phyloP scores from a whole-genome alignment of 1,140 invertebrate species.

The Papilio aristodemus region DNA sequence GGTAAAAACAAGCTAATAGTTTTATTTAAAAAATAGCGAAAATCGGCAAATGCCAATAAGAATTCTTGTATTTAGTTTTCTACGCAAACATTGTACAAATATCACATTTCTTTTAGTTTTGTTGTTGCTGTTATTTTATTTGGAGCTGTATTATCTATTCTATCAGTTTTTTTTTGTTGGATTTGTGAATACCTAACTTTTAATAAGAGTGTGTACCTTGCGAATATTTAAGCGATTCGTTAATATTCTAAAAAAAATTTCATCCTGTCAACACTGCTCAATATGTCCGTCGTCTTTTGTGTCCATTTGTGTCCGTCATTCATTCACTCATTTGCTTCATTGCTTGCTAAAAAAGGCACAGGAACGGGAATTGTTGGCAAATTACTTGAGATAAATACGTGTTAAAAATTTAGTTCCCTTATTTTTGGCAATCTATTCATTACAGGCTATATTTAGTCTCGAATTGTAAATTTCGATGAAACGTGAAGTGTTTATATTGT shows the following conservation, averaged over 20 bases:
- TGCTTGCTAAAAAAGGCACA: constrained; percentile 72
- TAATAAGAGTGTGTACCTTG: no score
- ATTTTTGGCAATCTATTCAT: constrained; percentile 31
- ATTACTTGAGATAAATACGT: constrained; percentile 72
- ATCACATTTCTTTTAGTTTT: no score
- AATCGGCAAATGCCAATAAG: no score
- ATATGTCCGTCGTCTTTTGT: constrained; percentile 64
- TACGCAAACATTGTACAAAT: no score
- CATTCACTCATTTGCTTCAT: constrained; percentile 74
- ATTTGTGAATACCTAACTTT: no score
- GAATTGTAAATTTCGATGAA: constrained; percentile 7
- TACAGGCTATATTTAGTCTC: background rate
- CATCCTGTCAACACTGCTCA: constrained; percentile 53
- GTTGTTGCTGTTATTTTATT: no score
- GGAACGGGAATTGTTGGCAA: constrained; percentile 77
- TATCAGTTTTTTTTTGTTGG: no score
- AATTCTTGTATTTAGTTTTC: no score
- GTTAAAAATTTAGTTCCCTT: constrained; percentile 56
- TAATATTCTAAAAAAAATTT: constrained; percentile 37
- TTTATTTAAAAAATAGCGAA: no score
- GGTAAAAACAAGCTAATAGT: no score
- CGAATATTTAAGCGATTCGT: constrained; percentile 36
- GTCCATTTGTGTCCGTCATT: constrained; percentile 64
- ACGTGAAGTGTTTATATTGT: constrained; percentile 71
- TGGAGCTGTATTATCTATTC: no score